A percentile compares a stretch with the other conserved stretches of the same genome.
Evolutionary conservation across 2,888 invertebrate species (phyloP).

Genomic region (Amphipyra berbera): DNA sequence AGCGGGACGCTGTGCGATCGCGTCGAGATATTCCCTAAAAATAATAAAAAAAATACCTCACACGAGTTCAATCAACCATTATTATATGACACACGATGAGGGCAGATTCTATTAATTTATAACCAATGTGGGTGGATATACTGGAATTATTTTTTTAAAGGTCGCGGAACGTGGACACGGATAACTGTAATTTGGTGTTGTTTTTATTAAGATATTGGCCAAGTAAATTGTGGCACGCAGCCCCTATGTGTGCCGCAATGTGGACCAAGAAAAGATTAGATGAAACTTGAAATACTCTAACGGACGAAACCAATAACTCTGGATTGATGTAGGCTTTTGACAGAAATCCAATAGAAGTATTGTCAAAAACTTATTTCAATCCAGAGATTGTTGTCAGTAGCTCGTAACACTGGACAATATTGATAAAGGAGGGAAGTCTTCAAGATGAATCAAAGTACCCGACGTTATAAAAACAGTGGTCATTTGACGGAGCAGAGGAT

Average conservation of each 20-base stretch:
- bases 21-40: constrained; percentile 79
- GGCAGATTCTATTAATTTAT: constrained; percentile 89
- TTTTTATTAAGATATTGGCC: constrained; percentile 80
- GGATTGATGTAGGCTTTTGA: too few species aligned
- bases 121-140: constrained; percentile 89
- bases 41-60: constrained; percentile 88
- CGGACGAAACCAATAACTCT: too few species aligned
- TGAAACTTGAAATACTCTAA: background rate
- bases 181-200: constrained; percentile 81
- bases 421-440: too few species aligned
- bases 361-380: too few species aligned
- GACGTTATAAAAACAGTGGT: too few species aligned
- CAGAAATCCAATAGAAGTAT: too few species aligned
- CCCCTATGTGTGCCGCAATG: constrained; percentile 25
- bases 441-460: too few species aligned
- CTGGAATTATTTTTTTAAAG: constrained; percentile 85
- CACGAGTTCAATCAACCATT: constrained; percentile 86
- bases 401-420: too few species aligned
- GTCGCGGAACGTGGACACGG: constrained; percentile 71
- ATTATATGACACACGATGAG: constrained; percentile 87
- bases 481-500: too few species aligned
- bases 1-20: constrained; percentile 74
- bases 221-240: constrained; percentile 62
- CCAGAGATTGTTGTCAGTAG: too few species aligned
- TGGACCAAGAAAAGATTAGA: constrained; percentile 13